Evolutionary conservation across 2,797 vertebrate species (phyloP), one percentile per base, ranked within the genome.

Genomic region (Pampus argenteus): DNA sequence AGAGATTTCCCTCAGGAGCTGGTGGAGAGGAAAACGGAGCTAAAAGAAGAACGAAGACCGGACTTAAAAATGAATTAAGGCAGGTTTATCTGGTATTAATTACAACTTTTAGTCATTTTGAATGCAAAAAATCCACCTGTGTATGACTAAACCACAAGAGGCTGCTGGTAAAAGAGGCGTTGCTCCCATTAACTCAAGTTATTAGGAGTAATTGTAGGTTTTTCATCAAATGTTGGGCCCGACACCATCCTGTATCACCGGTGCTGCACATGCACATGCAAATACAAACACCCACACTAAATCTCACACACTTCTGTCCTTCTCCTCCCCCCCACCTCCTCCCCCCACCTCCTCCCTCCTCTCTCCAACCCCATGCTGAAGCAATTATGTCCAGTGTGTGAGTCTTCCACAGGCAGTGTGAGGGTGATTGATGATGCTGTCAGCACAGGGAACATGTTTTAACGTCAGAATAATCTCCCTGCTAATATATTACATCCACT

Each of bases 361-460:
- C 63, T 34, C 68, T 49, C 69, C 57, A 74, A 67, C 86, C 88
- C 90, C 94, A 95, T 92, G 88, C 92, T 94, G 93, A 93, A 94
- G 93, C 92, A 94, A 95, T 95, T 95, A 93, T 84, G 91, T 88
- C 85, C 85, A 79, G 86, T 85, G 87, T 86, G 88, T 79, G 90
- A 85, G 91, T 91, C 91, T 92, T 93, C 89, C 78, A 92, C 88
- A 86, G 87, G 92, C 90, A 83, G 91, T 88, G 92, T 92, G 92
- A 93, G 88, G 79, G 92, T 93, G 94, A 94, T 94, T 94, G 93
- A 94, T 94, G 94, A 93, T 91, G 92, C 93, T 94, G 94, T 94
- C 93, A 94, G 87, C 91, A 62, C 77, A 84, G 83, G 85, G 87
- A 92, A 93, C 92, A 94, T 92, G 92, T 91, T 91, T 92, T 91